These are phyloP conservation scores for Leptinotarsa texana DNA, from an alignment of 1,140 invertebrate genomes.

Conservation along the genomic window DNA sequence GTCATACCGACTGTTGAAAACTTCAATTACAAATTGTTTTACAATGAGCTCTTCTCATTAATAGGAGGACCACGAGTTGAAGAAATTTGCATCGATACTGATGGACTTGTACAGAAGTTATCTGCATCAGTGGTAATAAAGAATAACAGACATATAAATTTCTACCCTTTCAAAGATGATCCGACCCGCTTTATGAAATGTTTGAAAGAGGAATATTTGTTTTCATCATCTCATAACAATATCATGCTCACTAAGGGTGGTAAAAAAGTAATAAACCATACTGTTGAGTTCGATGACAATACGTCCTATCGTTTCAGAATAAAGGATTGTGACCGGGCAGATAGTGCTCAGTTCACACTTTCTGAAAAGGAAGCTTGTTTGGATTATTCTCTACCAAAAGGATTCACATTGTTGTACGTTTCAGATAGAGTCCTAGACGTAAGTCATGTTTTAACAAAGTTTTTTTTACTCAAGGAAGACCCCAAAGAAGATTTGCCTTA, in stretches of 20 bases:
- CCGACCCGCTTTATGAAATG: slow-evolving; percentile 36
- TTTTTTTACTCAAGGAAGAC: slow-evolving; percentile 32
- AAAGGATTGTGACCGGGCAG: slow-evolving; percentile 4
- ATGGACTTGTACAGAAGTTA: slow-evolving; percentile 40
- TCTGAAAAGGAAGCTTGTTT: slow-evolving; percentile 1
- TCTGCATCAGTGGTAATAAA: slow-evolving; percentile 29
- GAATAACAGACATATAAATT: slow-evolving; percentile 30
- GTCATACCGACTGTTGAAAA: slow-evolving; percentile 36
- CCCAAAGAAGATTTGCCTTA: slow-evolving; percentile 37
- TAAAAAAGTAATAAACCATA: slow-evolving; percentile 31
- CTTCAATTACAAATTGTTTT: slow-evolving; percentile 43
- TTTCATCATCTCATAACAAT: slow-evolving; percentile 32
- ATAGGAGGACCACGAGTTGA: slow-evolving; percentile 26
- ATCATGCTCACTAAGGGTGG: slow-evolving; percentile 34
- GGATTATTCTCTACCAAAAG: slow-evolving; percentile 12
- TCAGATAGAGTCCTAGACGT: slow-evolving; percentile 33
- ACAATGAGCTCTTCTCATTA: slow-evolving; percentile 42
- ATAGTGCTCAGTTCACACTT: slow-evolving; percentile 11
- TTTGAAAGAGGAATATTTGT: slow-evolving; percentile 34
- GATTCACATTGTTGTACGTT: slow-evolving; percentile 38
- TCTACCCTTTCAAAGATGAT: slow-evolving; percentile 45
- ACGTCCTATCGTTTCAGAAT: not conserved
- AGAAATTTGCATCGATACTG: slow-evolving; percentile 39
- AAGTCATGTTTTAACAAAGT: slow-evolving; percentile 32
- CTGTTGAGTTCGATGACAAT: not conserved